phyloP scores from a whole-genome alignment of 2,888 invertebrate species.

The Fragum fragum region DNA sequence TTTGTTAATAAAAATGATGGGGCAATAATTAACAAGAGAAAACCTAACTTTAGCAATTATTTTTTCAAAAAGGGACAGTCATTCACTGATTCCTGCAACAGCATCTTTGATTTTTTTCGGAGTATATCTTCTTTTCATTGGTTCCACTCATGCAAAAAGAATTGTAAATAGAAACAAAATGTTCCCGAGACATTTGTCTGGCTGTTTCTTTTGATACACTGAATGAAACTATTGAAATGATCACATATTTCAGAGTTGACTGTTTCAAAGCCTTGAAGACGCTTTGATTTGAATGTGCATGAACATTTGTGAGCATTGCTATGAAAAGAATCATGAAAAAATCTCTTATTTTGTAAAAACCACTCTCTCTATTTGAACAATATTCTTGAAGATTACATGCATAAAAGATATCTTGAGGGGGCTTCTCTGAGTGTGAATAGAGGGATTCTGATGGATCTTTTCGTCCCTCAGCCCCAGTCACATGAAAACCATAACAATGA shows the following conservation, averaged over 20 bases:
- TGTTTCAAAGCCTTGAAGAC: constrained; percentile 42
- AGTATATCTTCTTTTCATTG: constrained; percentile 26
- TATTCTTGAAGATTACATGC: constrained; percentile 55
- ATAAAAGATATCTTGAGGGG: constrained; percentile 44
- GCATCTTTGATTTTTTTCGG: too few relatives aligned
- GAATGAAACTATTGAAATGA: constrained; percentile 42
- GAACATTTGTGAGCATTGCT: constrained; percentile 53
- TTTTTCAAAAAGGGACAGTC: too few relatives aligned
- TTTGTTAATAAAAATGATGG: too few relatives aligned
- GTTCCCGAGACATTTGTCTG: constrained; percentile 35
- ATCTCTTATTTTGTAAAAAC: background rate
- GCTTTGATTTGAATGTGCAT: constrained; percentile 36
- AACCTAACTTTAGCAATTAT: too few relatives aligned
- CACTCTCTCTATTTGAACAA: constrained; percentile 13
- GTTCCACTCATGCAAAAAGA: constrained; percentile 53
- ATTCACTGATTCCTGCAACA: too few relatives aligned
- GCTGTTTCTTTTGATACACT: constrained; percentile 31
- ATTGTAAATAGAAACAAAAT: constrained; percentile 42
- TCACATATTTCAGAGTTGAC: constrained; percentile 53
- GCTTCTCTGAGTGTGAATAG: constrained; percentile 23
- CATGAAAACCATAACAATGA: too few relatives aligned
- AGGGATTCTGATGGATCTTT: too few relatives aligned
- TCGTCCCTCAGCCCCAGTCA: too few relatives aligned
- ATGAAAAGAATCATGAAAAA: constrained; percentile 35
- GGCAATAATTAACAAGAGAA: too few relatives aligned